Conservation (phyloP, 2,797 vertebrate species). For the Megaceryle alcyon region DNA sequence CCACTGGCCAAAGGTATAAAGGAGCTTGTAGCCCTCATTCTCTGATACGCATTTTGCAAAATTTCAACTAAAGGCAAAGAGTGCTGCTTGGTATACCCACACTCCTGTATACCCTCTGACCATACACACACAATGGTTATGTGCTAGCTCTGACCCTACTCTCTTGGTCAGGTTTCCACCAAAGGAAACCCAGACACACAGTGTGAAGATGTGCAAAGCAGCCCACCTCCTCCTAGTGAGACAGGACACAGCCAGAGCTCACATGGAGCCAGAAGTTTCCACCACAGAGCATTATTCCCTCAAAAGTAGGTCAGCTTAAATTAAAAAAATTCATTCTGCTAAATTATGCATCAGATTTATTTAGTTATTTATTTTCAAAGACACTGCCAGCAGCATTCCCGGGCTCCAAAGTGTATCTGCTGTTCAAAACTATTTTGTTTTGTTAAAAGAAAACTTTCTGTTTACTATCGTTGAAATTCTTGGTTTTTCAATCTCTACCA, state of each 20-base stretch:
- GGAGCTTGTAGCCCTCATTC: background rate
- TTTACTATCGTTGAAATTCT: background rate
- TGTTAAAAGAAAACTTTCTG: background rate
- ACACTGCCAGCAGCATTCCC: fast-evolving
- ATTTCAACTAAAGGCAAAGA: background rate
- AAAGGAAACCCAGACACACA: background rate
- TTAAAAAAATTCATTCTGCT: background rate
- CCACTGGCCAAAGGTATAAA: background rate
- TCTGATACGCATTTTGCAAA: background rate
- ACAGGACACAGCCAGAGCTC: background rate
- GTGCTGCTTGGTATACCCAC: background rate
- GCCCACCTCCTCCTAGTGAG: background rate
- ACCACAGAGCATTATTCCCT: background rate
- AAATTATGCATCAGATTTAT: background rate
- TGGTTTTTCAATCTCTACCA: background rate
- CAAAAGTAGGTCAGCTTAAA: background rate
- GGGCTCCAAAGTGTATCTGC: background rate
- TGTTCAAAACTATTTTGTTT: background rate
- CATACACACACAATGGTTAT: too few species aligned
- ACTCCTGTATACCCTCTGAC: too few species aligned
- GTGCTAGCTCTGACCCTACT: background rate
- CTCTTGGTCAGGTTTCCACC: background rate
- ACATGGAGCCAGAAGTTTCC: fast-evolving
- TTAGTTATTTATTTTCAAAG: background rate
- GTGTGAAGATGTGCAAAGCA: background rate